Evolutionary conservation across 2,797 vertebrate species (phyloP), one percentile per base, ranked within the genome.

Genomic region (Amphiprion clarkii): DNA sequence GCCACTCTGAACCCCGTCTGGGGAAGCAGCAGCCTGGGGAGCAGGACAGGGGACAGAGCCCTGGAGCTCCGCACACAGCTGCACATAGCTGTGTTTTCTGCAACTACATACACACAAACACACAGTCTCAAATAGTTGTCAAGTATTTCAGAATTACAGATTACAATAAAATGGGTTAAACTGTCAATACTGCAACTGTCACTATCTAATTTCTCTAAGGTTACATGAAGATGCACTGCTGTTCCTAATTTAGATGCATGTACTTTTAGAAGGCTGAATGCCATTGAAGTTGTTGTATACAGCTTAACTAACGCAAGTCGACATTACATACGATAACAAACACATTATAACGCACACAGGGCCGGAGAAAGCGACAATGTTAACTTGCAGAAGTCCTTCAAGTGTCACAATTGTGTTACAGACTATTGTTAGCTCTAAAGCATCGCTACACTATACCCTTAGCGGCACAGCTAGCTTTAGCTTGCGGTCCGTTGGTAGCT

Each of bases 1-100:
- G 74, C 82, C 2, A 59, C 75, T 49, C 91, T 65, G 44, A 83
- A 83, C 1, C 91, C 88, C 72, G 92, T 59, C 52, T 95, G 93
- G 3, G 88, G 89, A 0, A 93, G 93, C 76, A 96, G 81, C 79
- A 96, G 83, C 9, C 94, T 92, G 61, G 93, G 94, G 64, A 97
- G 94, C 94, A 98, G 95, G 72, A 76, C 67, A 11, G 94, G 90
- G 74, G 93, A 88, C 91, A 95, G 91, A 83, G 90, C 93, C 90
- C 93, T 89, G 83, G 92, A 84, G 80, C 94, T 88, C 88, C 92
- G 79, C 84, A 93, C 92, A 86, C 94, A 94, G 88, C 93, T 93
- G 84, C 91, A 86, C 95, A 95, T 96, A 63, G 89, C 92, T 89
- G 90, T 80, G 83, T 67, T 74, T 60, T 63, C 87, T 87, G 58